Evolutionary conservation across 2,888 invertebrate species (phyloP).

Genomic region (Stenichneumon culpator): DNA sequence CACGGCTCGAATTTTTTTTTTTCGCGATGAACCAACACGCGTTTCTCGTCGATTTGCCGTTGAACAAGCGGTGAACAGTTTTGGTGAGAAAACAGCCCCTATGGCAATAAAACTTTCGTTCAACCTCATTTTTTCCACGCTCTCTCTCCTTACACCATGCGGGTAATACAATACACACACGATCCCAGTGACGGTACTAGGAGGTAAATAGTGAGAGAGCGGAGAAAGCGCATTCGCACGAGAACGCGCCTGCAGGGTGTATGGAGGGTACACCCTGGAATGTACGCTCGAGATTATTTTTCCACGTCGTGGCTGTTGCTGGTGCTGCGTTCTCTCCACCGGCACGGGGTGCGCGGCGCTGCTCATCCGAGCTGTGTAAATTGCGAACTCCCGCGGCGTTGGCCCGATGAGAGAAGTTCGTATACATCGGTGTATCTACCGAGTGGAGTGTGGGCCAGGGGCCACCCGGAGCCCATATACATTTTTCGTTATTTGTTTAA

Average conservation of each 20-base stretch:
- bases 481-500: constrained; percentile 75
- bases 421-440: constrained; percentile 26
- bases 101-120: constrained; percentile 36
- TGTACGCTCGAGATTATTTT: constrained; percentile 68
- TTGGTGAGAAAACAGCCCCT: constrained; percentile 43
- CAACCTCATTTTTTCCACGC: constrained; percentile 7
- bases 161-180: constrained; percentile 48
- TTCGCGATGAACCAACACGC: constrained; percentile 18
- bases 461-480: constrained; percentile 52
- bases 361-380: constrained; percentile 66
- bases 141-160: constrained; percentile 9
- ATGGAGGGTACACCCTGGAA: constrained; percentile 28
- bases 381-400: constrained; percentile 71
- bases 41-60: constrained; percentile 4
- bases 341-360: constrained; percentile 37
- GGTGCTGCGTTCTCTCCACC: constrained; percentile 43
- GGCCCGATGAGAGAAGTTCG: constrained; percentile 69
- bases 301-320: constrained; percentile 55
- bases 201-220: constrained; percentile 49
- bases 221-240: constrained; percentile 57
- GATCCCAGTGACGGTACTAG: constrained; percentile 34
- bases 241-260: constrained; percentile 45
- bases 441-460: constrained; percentile 37
- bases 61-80: constrained; percentile 19
- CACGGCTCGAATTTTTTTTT: neutral